Conservation (phyloP, 2,888 invertebrate species). For the Lasioglossum oenotherae region DNA sequence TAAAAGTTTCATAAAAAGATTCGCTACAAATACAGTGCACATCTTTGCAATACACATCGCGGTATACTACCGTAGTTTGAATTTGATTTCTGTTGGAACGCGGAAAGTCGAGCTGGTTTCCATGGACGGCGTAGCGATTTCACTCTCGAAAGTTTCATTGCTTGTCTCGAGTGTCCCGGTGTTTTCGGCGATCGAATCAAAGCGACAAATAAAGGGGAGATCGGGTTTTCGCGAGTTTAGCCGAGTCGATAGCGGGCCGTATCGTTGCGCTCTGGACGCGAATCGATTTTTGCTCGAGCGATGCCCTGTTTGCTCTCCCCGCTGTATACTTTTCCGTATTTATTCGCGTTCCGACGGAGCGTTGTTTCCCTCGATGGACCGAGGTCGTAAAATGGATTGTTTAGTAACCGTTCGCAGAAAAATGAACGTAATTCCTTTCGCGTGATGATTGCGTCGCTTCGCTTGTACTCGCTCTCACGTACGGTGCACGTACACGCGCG, state of each 20-base stretch:
- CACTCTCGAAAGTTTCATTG: conserved; percentile 3
- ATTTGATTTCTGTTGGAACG: background rate
- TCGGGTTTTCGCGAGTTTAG: conserved; percentile 23
- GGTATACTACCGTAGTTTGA: background rate
- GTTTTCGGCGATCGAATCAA: conserved; percentile 12
- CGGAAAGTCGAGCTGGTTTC: background rate
- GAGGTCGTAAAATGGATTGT: conserved; percentile 39
- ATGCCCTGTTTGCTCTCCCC: conserved; percentile 19
- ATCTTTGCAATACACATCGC: background rate
- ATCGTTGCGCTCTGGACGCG: background rate
- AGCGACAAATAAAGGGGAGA: conserved; percentile 1
- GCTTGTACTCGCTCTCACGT: background rate
- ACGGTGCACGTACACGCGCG: background rate
- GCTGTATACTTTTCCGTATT: conserved; percentile 41
- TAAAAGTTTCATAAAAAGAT: background rate
- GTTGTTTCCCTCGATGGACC: conserved; percentile 29
- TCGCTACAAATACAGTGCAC: background rate
- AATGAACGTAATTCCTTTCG: conserved; percentile 32
- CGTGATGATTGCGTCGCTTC: conserved; percentile 1
- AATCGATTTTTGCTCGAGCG: conserved; percentile 41
- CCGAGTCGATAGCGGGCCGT: conserved; percentile 23
- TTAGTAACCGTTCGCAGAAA: conserved; percentile 26
- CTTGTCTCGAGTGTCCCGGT: background rate
- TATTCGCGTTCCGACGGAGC: conserved; percentile 29
- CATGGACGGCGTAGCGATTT: background rate